These are phyloP conservation scores for Hippopotamus amphibius DNA, from an alignment of 2,113 vertebrate species.

Conservation along the genomic window DNA sequence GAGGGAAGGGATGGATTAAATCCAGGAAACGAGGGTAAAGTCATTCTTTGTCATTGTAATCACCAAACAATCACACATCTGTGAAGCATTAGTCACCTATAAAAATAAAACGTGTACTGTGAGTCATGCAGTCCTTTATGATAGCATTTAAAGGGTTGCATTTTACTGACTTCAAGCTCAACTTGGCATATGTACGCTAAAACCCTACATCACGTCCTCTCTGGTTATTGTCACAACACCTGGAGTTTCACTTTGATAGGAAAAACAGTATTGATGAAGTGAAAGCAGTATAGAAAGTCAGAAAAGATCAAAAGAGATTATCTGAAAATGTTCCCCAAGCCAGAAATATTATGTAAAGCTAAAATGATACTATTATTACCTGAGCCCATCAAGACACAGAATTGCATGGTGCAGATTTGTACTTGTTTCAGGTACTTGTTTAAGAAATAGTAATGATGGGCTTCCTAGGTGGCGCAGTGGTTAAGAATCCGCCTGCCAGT, in stretches of 20 bases:
- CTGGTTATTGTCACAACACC: neutral
- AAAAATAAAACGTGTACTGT: constrained; percentile 73
- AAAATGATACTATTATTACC: constrained; percentile 8
- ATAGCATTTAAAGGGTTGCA: constrained; percentile 42
- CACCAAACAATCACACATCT: constrained; percentile 75
- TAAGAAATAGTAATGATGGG: neutral
- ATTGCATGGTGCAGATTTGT: neutral
- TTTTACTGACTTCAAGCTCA: constrained; percentile 53
- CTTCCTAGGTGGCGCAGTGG: no score
- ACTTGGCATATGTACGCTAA: neutral
- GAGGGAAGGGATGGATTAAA: constrained; percentile 12
- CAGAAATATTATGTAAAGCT: constrained; percentile 40
- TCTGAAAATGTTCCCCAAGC: constrained; percentile 22
- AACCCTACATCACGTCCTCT: neutral
- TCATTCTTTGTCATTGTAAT: constrained; percentile 63
- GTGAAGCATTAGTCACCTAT: constrained; percentile 72
- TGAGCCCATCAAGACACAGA: constrained; percentile 1
- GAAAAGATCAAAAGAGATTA: neutral
- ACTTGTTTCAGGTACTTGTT: constrained; percentile 31
- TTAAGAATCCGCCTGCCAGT: no score
- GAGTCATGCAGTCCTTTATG: constrained; percentile 79
- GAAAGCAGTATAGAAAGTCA: constrained; percentile 27
- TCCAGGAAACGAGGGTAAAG: constrained; percentile 49
- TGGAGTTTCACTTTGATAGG: constrained; percentile 36
- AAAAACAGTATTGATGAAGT: neutral